Base-by-base conservation (phyloP, 2,113 vertebrate genomes). In the Ciconia maguari region DNA sequence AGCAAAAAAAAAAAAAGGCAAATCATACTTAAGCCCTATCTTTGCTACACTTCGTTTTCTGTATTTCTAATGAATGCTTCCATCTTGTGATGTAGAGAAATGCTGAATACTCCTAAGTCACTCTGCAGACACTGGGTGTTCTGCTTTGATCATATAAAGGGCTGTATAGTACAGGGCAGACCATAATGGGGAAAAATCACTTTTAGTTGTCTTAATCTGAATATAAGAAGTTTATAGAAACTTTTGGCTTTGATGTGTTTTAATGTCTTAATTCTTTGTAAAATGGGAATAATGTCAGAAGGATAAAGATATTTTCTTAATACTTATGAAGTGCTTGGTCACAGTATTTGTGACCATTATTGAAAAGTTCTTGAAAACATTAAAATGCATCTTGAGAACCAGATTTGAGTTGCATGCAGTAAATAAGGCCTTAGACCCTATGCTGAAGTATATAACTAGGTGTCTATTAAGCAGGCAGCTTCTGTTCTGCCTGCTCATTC, bases 301-400 rank as follows among this genome's bases (percentile, higher is more conserved):
- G 19, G 55, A 12, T 78, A 15, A 71, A 51, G 16, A 16, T 77
- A 51, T 5, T 77, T 83, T 70, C 34, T 66, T 74, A 54, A 62
- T 41, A 22, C 10, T 36, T 58, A 6, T 55, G 3, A 68, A 44
- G 70, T n/a, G 41, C 15, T 55, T 0, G 0, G 32, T 81, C 2
- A 0, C 42, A 60, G 22, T 32, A 20, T 58, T 78, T 58, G 30
- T 42, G 42, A 68, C 29, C 29, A 9, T 66, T 64, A 52, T 44
- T 84, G 64, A 34, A 68, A 61, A 84, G 61, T 55, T 71, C 30
- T 41, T 66, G 64, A 16, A 80, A 74, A 60, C 42, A 60, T 81
- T 52, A 14, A 75, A 76, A 61, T 68, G 48, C 49, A 65, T 66
- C 38, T 58, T 48, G 22, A 74, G 82, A 72, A 13, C 6, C 27